Evolutionary conservation across 2,888 invertebrate genomes (phyloP).

Genomic region (Agrochola lychnidis): DNA sequence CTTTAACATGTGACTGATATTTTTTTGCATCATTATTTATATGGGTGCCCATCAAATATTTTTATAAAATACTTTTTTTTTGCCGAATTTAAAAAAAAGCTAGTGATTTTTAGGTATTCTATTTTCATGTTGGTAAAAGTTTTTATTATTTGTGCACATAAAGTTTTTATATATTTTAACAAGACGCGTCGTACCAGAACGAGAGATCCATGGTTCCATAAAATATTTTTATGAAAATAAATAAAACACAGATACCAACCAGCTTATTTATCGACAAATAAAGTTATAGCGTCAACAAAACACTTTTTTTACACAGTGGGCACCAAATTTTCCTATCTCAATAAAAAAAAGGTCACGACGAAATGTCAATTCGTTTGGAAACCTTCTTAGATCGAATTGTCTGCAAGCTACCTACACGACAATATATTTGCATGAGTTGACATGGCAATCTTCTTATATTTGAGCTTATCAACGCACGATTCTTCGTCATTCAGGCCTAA

Average conservation of each 20-base stretch:
- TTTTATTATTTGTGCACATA: slow-evolving; percentile 1
- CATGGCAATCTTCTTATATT: slow-evolving; percentile 79
- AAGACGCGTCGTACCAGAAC: not conserved
- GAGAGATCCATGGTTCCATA: not conserved
- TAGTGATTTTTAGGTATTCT: not conserved
- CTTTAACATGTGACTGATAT: slow-evolving; percentile 18
- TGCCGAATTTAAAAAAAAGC: not conserved
- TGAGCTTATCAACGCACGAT: slow-evolving; percentile 80
- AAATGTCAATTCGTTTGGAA: slow-evolving; percentile 77
- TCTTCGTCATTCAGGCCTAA: slow-evolving; percentile 76
- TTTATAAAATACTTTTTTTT: not conserved
- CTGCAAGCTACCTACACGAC: slow-evolving; percentile 66
- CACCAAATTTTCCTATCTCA: slow-evolving; percentile 74
- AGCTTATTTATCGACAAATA: slow-evolving; percentile 58
- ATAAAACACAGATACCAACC: slow-evolving; percentile 33
- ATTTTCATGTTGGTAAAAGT: not conserved
- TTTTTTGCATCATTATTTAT: not conserved
- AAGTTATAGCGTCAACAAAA: slow-evolving; percentile 68
- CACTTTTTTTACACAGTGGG: slow-evolving; percentile 63
- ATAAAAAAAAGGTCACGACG: slow-evolving; percentile 81
- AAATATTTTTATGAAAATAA: slow-evolving; percentile 41
- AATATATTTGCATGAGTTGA: slow-evolving; percentile 78
- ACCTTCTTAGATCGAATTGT: slow-evolving; percentile 81
- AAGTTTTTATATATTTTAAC: slow-evolving; percentile 14
- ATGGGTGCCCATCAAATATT: slow-evolving; percentile 14